Base-by-base conservation (phyloP, 2,888 invertebrate species). In the Globia sparganii region DNA sequence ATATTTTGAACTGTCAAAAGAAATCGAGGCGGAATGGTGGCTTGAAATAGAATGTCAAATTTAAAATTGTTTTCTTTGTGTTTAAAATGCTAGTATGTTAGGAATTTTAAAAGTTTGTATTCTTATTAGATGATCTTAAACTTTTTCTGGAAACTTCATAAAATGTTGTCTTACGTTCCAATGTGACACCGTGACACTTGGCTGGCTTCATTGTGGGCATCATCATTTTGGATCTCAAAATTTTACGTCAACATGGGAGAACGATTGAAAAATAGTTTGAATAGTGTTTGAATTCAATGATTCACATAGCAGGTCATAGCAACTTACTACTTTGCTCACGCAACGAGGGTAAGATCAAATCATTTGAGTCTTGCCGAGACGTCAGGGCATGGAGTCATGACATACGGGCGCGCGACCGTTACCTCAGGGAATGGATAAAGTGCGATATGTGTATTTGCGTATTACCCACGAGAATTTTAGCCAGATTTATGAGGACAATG, bases 361-460 rank as follows among this genome's bases (percentile, higher is more conserved):
- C 95, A 1, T 95, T 95, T 82, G 95, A 96, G 58, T 97, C 97
- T 73, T 97, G 97, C 85, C 88, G 89, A 46, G 97, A 97, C 89
- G 83, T 97, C 58, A 93, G 97, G 86, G 97, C 97, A 84, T 97
- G 97, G 97, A 97, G 97, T 89, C 96, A 97, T 89, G 96, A 97
- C 88, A 75, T 80, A 34, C 80, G 85, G 62, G 85, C 67, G 15
- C 92, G 93, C 69, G 90, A 92, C 77, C 86, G 86, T 28, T 94
- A 96, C 83, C 94, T 97, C 69, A 94, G 92, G 90, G 95, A 96
- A 93, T 96, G 96, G 96, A 95, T 96, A 78, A 95, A 92, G 87
- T 83, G 90, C 84, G 93, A 95, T 80, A 95, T 95, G 96, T 94
- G 94, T 21, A 84, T 92, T 77, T 93, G 93, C 89, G 82, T 94